These are phyloP conservation scores for Scelioninae gen. 2 DNA, from an alignment of 2,888 invertebrate genomes.

Conservation along the genomic window DNA sequence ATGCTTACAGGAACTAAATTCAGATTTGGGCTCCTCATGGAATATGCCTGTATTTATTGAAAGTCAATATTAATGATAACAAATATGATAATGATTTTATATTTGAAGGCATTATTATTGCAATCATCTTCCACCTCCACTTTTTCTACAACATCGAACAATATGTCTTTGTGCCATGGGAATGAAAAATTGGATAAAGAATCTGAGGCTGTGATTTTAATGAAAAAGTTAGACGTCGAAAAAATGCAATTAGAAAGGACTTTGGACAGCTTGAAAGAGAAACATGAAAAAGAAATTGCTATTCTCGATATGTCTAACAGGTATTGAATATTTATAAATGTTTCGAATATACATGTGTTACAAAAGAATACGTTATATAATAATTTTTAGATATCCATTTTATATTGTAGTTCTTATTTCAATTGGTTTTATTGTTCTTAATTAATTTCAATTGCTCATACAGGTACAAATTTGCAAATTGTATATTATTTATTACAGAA, in stretches of 20 bases:
- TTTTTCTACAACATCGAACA: constrained; percentile 35
- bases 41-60: no score
- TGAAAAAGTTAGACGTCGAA: constrained; percentile 67
- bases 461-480: no score
- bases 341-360: not conserved
- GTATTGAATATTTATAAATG: constrained; percentile 65
- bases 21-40: no score
- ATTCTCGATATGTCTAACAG: constrained; percentile 70
- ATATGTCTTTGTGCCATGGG: constrained; percentile 33
- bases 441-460: no score
- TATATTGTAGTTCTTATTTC: no score
- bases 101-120: constrained; percentile 66
- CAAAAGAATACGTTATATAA: not conserved
- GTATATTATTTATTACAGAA: no score
- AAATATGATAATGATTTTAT: constrained; percentile 21
- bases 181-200: constrained; percentile 52
- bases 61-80: no score
- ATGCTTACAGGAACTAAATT: no score
- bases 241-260: constrained; percentile 68
- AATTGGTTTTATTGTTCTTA: no score
- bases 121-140: constrained; percentile 64
- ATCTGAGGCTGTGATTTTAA: constrained; percentile 61
- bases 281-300: constrained; percentile 69
- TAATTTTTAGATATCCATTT: no score
- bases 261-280: constrained; percentile 67